Evolutionary conservation across 2,888 invertebrate species (phyloP).

Genomic region (Alentia gelatinosa): DNA sequence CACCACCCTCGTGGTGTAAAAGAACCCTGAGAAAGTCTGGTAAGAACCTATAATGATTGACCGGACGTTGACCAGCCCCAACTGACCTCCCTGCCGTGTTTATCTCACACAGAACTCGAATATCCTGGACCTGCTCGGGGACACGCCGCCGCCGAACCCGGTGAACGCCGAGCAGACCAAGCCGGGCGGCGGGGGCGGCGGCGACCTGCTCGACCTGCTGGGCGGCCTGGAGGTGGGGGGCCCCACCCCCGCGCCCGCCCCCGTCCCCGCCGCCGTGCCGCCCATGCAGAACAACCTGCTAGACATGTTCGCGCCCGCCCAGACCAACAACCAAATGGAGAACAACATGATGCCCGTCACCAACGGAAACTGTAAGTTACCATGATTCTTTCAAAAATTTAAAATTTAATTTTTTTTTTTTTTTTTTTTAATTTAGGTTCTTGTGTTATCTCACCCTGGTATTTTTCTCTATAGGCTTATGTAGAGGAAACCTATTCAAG

Average conservation of each 20-base stretch:
- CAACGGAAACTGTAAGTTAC: conserved; percentile 22
- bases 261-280: conserved; percentile 16
- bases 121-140: conserved; percentile 91
- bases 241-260: not conserved
- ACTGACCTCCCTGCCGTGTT: too few relatives aligned
- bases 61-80: too few relatives aligned
- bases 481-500: too few relatives aligned
- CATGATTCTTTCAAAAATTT: too few relatives aligned
- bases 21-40: too few relatives aligned
- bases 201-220: conserved; percentile 93
- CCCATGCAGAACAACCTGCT: conserved; percentile 40
- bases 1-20: too few relatives aligned
- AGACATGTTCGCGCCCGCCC: conserved; percentile 31
- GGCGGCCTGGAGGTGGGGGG: conserved; percentile 80
- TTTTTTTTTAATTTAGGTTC: too few relatives aligned
- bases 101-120: conserved; percentile 76
- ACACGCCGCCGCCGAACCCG: conserved; percentile 66
- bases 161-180: conserved; percentile 82
- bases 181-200: conserved; percentile 78
- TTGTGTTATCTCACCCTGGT: too few relatives aligned
- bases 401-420: too few relatives aligned
- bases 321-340: conserved; percentile 42
- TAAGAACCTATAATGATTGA: too few relatives aligned
- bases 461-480: too few relatives aligned
- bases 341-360: conserved; percentile 42